Base-by-base conservation (phyloP, 2,797 vertebrate genomes). In the Gymnothorax javanicus region DNA sequence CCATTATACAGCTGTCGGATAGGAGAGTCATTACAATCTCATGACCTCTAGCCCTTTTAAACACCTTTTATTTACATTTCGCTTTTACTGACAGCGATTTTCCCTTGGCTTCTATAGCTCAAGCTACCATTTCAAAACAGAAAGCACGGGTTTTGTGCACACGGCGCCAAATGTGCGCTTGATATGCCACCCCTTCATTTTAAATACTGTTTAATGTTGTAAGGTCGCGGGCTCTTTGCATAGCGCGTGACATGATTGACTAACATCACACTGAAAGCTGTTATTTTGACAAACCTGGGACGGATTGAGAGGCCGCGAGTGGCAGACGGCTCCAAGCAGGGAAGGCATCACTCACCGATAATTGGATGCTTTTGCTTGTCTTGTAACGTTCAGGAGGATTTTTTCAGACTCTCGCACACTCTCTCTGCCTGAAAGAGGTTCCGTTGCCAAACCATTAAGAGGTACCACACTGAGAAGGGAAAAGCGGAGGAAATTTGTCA, bases 331-430 rank as follows among this genome's bases (percentile, higher is more conserved):
- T 75, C 83, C 79, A 95, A 94, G 95, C 92, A 93, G 94, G 94
- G 69, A 96, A 95, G 95, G 95, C 95, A 95, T 95, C 93, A 91
- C 90, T 94, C 94, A 94, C 94, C 92, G 94, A 95, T 97, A 97
- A 97, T 97, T 97, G 97, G 95, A 91, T 94, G 95, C 95, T 96
- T 96, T 95, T 95, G 95, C 94, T 95, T 95, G 95, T 93, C 94
- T 88, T 84, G 85, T 86, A 85, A 89, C 91, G 90, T 93, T 90
- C 87, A 90, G 90, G 88, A 90, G 88, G 92, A 93, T 96, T 94
- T 93, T 81, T 87, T 86, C 85, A 86, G 92, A 95, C 94, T 92
- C 89, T 33, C 27, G 60, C 84, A 57, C 43, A 5, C 60, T 3
- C 62, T 67, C 62, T 1, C 62, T 67, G 17, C 7, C 82, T 52